A percentile compares a stretch with the other conserved stretches of the same genome.
Evolutionary conservation across 2,113 vertebrate species (phyloP).

Genomic region (Petrocephalus microphthalmus): DNA sequence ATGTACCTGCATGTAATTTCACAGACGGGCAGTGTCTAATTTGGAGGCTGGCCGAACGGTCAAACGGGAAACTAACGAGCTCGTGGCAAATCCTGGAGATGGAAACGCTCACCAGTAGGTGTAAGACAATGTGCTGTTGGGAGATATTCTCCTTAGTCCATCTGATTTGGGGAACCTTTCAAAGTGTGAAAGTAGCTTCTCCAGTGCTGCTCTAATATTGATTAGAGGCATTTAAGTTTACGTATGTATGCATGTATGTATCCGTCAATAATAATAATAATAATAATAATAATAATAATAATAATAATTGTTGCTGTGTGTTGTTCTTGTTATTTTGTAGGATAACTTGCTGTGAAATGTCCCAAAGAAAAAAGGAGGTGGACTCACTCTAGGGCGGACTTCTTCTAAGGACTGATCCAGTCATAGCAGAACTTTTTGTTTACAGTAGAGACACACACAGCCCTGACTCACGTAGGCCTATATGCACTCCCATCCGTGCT

Average conservation of each 20-base stretch:
- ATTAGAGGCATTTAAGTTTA: neutral
- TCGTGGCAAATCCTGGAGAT: slow-evolving; percentile 46
- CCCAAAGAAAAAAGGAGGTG: slow-evolving; percentile 35
- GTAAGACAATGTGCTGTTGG: neutral
- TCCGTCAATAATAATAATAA: neutral
- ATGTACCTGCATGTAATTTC: neutral
- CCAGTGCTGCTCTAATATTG: neutral
- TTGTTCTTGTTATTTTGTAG: slow-evolving; percentile 30
- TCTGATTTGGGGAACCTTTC: neutral
- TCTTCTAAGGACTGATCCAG: slow-evolving; percentile 36
- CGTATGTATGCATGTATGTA: neutral
- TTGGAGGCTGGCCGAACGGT: slow-evolving; percentile 27
- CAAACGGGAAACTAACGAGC: slow-evolving; percentile 41
- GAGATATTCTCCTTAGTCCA: neutral
- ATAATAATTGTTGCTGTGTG: neutral
- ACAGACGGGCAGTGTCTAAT: slow-evolving; percentile 38
- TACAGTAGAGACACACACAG: slow-evolving; percentile 16
- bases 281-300: neutral
- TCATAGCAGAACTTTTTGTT: slow-evolving; percentile 47
- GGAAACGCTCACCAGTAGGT: slow-evolving; percentile 54
- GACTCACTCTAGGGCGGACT: slow-evolving; percentile 30
- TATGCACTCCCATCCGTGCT: neutral
- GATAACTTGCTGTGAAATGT: slow-evolving; percentile 34
- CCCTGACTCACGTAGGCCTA: neutral
- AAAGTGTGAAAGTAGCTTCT: neutral